Percentiles rank a stretch among this genome's conserved stretches.
phyloP scores from a whole-genome alignment of 2,888 invertebrate genomes.

The Caradrina kadenii region DNA sequence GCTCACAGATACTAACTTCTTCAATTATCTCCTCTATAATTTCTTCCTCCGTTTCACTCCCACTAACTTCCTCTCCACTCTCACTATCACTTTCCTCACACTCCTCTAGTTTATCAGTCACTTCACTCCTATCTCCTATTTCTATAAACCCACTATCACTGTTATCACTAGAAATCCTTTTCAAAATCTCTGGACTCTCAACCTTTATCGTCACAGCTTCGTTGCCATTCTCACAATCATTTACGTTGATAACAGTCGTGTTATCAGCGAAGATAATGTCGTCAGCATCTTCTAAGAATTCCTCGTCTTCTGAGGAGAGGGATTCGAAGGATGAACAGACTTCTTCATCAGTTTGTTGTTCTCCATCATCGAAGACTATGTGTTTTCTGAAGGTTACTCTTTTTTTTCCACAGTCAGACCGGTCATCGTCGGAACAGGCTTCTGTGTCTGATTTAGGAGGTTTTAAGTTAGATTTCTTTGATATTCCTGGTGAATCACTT shows the following conservation, averaged over 20 bases:
- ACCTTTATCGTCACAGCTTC: conserved; percentile 76
- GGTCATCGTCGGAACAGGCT: conserved; percentile 85
- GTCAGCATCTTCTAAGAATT: conserved; percentile 83
- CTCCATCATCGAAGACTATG: conserved; percentile 89
- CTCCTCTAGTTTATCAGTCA: conserved; percentile 65
- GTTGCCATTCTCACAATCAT: conserved; percentile 60
- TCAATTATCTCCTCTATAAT: conserved; percentile 71
- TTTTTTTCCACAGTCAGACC: conserved; percentile 86
- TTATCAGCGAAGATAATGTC: conserved; percentile 76
- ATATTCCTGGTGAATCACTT: conserved; percentile 74
- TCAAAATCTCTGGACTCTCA: conserved; percentile 74
- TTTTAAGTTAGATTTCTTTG: conserved; percentile 85
- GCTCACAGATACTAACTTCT: conserved; percentile 56
- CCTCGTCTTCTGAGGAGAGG: conserved; percentile 81
- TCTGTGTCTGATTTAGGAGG: conserved; percentile 84
- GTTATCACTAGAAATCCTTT: conserved; percentile 84
- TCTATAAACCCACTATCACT: conserved; percentile 89
- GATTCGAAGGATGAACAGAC: conserved; percentile 85
- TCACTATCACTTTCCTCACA: conserved; percentile 72
- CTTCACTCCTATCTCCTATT: conserved; percentile 80
- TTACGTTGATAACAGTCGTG: conserved; percentile 79
- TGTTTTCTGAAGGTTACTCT: conserved; percentile 87
- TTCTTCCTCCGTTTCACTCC: conserved; percentile 72
- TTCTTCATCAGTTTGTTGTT: conserved; percentile 86
- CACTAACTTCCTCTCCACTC: conserved; percentile 75